Base-by-base conservation (phyloP, 2,797 vertebrate species). In the Cygnus olor region DNA sequence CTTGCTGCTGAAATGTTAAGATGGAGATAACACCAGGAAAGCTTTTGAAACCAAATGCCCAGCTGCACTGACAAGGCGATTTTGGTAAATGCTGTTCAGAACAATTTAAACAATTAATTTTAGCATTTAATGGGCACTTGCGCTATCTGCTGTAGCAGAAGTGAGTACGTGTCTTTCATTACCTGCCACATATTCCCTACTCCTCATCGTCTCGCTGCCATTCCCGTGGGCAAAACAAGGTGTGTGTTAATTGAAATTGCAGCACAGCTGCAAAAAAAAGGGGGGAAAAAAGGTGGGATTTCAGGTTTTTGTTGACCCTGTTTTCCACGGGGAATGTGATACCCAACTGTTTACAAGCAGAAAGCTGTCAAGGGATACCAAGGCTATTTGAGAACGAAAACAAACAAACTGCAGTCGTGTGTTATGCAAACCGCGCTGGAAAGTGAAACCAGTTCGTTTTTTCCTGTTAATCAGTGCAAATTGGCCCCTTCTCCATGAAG, bases 21-120 rank as follows among this genome's bases (percentile, higher is more conserved):
- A 88, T 94, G 94, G 91, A 91, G 94, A 94, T 84, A 95, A 56
- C 2, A 6, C 82, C 28, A 80, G 79, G 83, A 64, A 28, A 80
- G 91, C 90, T 88, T 90, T 68, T 63, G 91, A 86, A 92, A 91
- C 73, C 81, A 6, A 80, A 40, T 69, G 87, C 91, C 92, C 92
- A 93, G 95, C 94, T 92, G 95, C 91, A 88, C 15, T 5, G 54
- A 89, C 92, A 58, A 76, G 95, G 93, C 64, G 76, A 53, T 34
- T 32, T 27, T 81, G 14, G 1, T 93, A 91, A 97, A 92, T 12
- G 91, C 92, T 80, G 88, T 53, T 94, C 94, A 88, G 93, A 96
- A 96, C 91, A 88, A 94, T 96, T 88, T 79, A 64, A 88, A 96
- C 95, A 94, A 97, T 97, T 96, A 97, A 97, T 96, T 96, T 92